These are phyloP conservation scores for Bombus cullumanus DNA, from an alignment of 1,140 invertebrate genomes.

Conservation along the genomic window DNA sequence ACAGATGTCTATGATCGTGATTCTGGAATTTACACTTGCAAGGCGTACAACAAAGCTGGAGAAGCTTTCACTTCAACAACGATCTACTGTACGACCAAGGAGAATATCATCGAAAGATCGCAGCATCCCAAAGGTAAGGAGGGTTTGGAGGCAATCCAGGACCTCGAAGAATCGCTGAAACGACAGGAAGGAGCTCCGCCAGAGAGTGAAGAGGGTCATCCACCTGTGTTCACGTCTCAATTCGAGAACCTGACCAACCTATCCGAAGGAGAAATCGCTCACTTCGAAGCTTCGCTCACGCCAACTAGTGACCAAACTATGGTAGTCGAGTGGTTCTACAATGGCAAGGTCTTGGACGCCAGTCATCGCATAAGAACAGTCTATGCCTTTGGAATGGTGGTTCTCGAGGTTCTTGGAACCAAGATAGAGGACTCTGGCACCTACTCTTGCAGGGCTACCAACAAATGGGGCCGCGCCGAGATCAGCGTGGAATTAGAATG, in stretches of 20 bases:
- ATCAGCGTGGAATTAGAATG: slow-evolving; percentile 93
- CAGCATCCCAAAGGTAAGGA: slow-evolving; percentile 97
- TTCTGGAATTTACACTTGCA: slow-evolving; percentile 96
- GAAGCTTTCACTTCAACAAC: slow-evolving; percentile 96
- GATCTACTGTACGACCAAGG: slow-evolving; percentile 91
- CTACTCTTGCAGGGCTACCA: slow-evolving; percentile 94
- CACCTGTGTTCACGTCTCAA: slow-evolving; percentile 94
- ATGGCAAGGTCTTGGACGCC: slow-evolving; percentile 93
- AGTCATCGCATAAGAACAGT: slow-evolving; percentile 95
- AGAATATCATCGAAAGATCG: slow-evolving; percentile 92
- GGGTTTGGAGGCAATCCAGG: slow-evolving; percentile 94
- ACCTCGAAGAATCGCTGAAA: slow-evolving; percentile 93
- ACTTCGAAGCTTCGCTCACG: slow-evolving; percentile 96
- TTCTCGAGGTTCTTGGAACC: slow-evolving; percentile 95
- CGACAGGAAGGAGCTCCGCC: slow-evolving; percentile 86
- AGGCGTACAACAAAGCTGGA: slow-evolving; percentile 92
- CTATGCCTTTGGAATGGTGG: slow-evolving; percentile 97
- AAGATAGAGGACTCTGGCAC: slow-evolving; percentile 94
- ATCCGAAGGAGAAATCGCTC: slow-evolving; percentile 94
- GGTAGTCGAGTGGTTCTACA: slow-evolving; percentile 99
- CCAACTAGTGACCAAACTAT: slow-evolving; percentile 97
- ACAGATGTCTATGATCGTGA: slow-evolving; percentile 96
- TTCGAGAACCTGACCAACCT: slow-evolving; percentile 92
- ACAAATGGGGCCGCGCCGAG: slow-evolving; percentile 94
- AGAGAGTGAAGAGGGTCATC: slow-evolving; percentile 90